A percentile compares a stretch with the other conserved stretches of the same genome.
Conservation (phyloP, 2,797 vertebrate species). For the Dallia pectoralis region DNA sequence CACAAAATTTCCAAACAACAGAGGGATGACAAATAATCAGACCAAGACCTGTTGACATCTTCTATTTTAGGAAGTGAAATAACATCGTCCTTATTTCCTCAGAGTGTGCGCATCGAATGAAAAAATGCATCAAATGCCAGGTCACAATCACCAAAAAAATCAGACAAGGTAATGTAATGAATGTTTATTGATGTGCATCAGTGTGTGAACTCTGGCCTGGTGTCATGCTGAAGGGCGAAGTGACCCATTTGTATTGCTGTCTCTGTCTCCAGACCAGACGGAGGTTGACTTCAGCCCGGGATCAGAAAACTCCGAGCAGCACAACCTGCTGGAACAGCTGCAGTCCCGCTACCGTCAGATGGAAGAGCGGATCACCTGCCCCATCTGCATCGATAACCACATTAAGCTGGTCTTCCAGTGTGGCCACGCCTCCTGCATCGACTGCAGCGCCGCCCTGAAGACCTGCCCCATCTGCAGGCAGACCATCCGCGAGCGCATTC, state of each 20-base stretch:
- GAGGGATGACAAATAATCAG: too few species aligned
- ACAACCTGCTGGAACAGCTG: slow-evolving; percentile 95
- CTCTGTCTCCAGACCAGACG: slow-evolving; percentile 81
- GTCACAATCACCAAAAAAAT: slow-evolving; percentile 93
- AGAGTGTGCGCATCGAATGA: slow-evolving; percentile 98
- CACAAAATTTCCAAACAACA: too few species aligned
- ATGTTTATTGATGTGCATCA: neutral
- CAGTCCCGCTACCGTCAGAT: slow-evolving; percentile 97
- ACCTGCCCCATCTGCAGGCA: slow-evolving; percentile 96
- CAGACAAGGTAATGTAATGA: slow-evolving; percentile 81
- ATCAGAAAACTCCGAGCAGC: slow-evolving; percentile 82
- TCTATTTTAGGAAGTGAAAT: neutral
- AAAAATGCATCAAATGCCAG: slow-evolving; percentile 99
- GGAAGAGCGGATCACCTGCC: slow-evolving; percentile 98
- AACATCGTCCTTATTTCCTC: slow-evolving; percentile 20
- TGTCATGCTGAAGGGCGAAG: neutral
- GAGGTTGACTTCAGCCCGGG: slow-evolving; percentile 87
- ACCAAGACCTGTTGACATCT: neutral
- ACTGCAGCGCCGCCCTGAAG: slow-evolving; percentile 88
- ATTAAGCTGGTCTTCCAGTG: slow-evolving; percentile 99
- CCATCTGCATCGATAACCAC: slow-evolving; percentile 98
- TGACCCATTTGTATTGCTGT: neutral
- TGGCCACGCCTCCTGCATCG: slow-evolving; percentile 93
- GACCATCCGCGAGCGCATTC: slow-evolving; percentile 93
- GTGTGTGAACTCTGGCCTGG: neutral